Conservation (phyloP, 2,888 invertebrate genomes). For the Rapana venosa region DNA sequence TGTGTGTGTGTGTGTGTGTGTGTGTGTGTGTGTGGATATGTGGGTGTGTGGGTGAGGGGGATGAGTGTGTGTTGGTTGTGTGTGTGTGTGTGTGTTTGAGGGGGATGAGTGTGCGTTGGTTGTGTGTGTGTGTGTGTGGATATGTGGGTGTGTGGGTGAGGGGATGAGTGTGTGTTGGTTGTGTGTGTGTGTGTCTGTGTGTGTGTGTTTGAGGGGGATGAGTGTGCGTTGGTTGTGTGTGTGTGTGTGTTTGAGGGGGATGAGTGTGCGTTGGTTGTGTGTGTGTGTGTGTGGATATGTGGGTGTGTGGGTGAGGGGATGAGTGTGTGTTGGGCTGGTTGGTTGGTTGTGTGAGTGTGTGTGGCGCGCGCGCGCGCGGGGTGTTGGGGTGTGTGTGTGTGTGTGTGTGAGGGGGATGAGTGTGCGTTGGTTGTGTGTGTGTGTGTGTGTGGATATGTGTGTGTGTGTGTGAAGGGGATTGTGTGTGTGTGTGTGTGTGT, state of each 20-base stretch:
- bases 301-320: not conserved
- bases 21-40: not conserved
- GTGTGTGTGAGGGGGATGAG: not conserved
- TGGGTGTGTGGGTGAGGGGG: not conserved
- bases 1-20: not conserved
- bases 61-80: no score
- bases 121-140: not conserved
- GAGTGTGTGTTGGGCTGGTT: conserved; percentile 12
- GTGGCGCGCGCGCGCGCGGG: no score
- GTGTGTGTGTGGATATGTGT: not conserved
- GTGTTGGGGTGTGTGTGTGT: not conserved
- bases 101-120: not conserved
- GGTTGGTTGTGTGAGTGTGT: not conserved
- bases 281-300: no score
- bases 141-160: not conserved
- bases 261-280: no score
- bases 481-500: no score
- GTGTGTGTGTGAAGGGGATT: no score
- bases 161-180: not conserved
- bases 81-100: no score
- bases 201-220: no score
- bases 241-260: not conserved
- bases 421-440: no score
- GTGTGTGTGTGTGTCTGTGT: not conserved
- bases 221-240: no score